Evolutionary conservation across 2,113 vertebrate species (phyloP).

Genomic region (Chloropsis cyanopogon): DNA sequence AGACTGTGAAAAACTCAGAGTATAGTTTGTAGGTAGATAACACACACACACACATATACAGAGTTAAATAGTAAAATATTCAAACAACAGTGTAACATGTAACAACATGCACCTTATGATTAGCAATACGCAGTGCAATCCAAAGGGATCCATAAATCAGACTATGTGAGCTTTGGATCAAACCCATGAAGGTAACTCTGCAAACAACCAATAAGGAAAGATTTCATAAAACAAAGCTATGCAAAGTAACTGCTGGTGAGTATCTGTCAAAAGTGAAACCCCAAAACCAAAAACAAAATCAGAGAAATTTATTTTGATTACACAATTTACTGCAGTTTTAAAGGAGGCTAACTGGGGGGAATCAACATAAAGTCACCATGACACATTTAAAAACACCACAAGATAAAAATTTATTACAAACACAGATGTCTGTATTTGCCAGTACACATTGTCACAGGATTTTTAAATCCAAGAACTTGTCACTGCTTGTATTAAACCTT

Average conservation of each 20-base stretch:
- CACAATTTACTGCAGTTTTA: neutral
- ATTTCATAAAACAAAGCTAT: neutral
- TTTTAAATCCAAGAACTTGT: neutral
- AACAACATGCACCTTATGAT: neutral
- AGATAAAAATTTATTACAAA: neutral
- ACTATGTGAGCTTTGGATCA: neutral
- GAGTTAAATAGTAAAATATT: neutral
- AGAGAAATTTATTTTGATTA: neutral
- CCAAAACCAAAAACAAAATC: neutral
- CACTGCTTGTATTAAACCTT: neutral
- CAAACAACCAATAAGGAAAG: neutral
- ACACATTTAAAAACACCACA: neutral
- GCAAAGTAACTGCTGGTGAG: neutral
- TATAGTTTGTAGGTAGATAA: neutral
- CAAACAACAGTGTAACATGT: neutral
- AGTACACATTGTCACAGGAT: neutral
- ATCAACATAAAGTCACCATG: neutral
- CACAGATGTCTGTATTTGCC: neutral
- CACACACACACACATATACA: neutral
- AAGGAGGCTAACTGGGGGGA: neutral
- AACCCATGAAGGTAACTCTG: neutral
- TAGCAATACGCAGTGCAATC: neutral
- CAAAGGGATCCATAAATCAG: neutral
- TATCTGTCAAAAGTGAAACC: neutral
- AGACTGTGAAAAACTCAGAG: neutral